phyloP scores from a whole-genome alignment of 1,140 invertebrate species.

The Brachionus manjavacas region DNA sequence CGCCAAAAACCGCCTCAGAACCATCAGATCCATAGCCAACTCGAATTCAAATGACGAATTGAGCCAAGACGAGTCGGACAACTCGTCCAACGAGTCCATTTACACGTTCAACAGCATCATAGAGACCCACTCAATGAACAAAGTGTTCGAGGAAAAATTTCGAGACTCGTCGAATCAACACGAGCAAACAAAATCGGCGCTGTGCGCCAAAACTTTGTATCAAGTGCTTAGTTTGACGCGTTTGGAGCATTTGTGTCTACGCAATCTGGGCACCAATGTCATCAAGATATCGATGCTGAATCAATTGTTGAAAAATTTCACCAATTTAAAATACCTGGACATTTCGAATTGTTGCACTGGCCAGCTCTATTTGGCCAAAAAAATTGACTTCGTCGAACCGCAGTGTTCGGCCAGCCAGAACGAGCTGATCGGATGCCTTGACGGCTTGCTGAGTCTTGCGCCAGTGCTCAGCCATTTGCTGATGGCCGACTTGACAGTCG shows the following conservation, averaged over 20 bases:
- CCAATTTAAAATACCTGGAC: conserved; percentile 29
- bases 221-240: not conserved
- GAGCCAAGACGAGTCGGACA: not conserved
- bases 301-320: conserved; percentile 21
- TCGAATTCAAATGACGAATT: not conserved
- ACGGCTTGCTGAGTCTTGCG: not conserved
- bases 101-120: not conserved
- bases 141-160: conserved; percentile 6
- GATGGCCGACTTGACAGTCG: conserved; percentile 14
- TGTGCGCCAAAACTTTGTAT: not conserved
- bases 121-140: conserved; percentile 18
- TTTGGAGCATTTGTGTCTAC: not conserved
- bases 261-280: conserved; percentile 14
- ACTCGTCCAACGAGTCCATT: not conserved
- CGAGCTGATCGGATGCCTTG: not conserved
- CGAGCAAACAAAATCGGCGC: too few species aligned
- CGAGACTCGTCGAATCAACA: not conserved
- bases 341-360: conserved; percentile 6
- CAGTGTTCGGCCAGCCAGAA: not conserved
- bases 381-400: conserved; percentile 1
- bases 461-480: not conserved
- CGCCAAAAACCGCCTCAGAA: not conserved
- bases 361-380: not conserved
- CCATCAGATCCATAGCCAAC: not conserved
- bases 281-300: conserved; percentile 23